These are phyloP conservation scores for Muricea muricata DNA, from an alignment of 92 coral and sea anemone species.

Conservation along the genomic window DNA sequence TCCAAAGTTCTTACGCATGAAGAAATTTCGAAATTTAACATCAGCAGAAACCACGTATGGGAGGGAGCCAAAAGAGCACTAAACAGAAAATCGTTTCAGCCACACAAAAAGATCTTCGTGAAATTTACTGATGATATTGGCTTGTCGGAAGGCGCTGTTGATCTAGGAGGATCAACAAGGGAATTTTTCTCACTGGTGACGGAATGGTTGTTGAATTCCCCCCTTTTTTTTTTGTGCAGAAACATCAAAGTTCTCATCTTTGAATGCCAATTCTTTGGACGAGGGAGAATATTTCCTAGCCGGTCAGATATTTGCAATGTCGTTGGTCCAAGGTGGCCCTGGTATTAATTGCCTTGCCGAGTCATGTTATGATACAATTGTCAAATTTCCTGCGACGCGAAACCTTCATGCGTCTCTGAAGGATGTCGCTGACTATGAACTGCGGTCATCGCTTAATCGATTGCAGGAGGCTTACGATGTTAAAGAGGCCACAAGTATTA, in stretches of 20 bases:
- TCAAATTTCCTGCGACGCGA: neutral
- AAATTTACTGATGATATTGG: conserved; percentile 58
- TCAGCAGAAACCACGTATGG: conserved; percentile 49
- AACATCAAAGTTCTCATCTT: conserved; percentile 52
- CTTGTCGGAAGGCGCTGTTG: conserved; percentile 43
- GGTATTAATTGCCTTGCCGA: conserved; percentile 38
- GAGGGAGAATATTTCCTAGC: conserved; percentile 63
- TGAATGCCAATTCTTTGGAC: conserved; percentile 53
- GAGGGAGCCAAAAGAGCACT: conserved; percentile 55
- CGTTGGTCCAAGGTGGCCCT: conserved; percentile 68
- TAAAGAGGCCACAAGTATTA: conserved; percentile 52
- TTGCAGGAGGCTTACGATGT: neutral
- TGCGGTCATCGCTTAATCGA: conserved; percentile 48
- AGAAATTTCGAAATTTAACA: conserved; percentile 40
- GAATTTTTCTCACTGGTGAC: conserved; percentile 52
- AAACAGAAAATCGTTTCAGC: conserved; percentile 39
- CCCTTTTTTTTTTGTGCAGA: conserved; percentile 27
- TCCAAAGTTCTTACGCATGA: neutral
- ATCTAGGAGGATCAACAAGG: conserved; percentile 42
- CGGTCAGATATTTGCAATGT: conserved; percentile 60
- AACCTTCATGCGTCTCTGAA: conserved; percentile 22
- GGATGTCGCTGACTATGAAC: conserved; percentile 46
- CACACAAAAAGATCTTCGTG: conserved; percentile 35
- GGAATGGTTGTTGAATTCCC: conserved; percentile 41
- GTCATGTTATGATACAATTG: conserved; percentile 28